Conservation (phyloP, 1,140 invertebrate species). For the Drosophila serrata region DNA sequence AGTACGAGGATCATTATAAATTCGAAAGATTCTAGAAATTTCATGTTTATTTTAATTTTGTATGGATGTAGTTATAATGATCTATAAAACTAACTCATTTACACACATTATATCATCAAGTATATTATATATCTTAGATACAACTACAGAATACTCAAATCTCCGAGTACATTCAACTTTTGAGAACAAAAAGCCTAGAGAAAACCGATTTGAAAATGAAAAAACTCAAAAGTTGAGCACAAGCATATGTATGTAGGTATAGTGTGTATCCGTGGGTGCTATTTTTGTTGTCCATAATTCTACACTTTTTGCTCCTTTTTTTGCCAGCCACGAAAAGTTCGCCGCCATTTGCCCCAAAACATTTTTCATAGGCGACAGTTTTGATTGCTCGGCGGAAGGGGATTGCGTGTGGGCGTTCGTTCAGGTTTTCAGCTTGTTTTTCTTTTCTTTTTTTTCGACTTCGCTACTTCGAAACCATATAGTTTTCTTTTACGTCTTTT, state of each 20-base stretch:
- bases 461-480: conserved; percentile 8
- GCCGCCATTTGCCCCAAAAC: conserved; percentile 76
- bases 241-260: background rate
- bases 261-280: conserved; percentile 25
- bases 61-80: too few species aligned
- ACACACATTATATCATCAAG: background rate
- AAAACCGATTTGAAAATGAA: conserved; percentile 37
- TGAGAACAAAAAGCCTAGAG: conserved; percentile 4
- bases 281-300: conserved; percentile 11
- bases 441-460: background rate
- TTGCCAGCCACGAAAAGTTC: conserved; percentile 41
- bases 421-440: conserved; percentile 27
- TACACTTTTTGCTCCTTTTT: conserved; percentile 12
- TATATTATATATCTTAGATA: background rate
- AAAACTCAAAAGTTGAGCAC: conserved; percentile 27
- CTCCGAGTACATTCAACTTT: background rate
- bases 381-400: conserved; percentile 62
- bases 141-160: background rate
- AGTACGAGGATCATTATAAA: background rate
- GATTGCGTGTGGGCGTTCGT: conserved; percentile 26
- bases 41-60: background rate
- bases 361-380: conserved; percentile 82
- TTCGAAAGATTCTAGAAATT: background rate
- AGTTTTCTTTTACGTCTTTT: conserved; percentile 3
- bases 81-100: background rate